A percentile compares a stretch with the other conserved stretches of the same genome.
Conservation (phyloP, 2,113 vertebrate species). For the Microcebus jonahi region DNA sequence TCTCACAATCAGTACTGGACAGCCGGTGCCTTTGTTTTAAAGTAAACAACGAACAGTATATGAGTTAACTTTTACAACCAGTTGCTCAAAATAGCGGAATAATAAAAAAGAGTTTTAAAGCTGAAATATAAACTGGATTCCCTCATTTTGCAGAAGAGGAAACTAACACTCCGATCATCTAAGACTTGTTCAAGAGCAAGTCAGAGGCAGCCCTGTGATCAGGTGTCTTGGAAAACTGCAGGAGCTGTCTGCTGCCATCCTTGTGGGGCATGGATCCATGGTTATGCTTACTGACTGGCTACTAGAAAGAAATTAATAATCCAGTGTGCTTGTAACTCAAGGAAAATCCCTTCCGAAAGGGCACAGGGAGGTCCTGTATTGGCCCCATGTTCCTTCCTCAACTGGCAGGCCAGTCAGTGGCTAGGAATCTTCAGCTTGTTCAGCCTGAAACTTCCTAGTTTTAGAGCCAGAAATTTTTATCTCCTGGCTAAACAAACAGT, state of each 20-base stretch:
- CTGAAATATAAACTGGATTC: background rate
- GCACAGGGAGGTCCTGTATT: background rate
- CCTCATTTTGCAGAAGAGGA: background rate
- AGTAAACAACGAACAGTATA: background rate
- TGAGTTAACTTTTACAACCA: constrained; percentile 27
- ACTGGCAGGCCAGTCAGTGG: background rate
- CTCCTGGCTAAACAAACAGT: background rate
- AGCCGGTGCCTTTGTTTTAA: background rate
- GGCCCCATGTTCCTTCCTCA: background rate
- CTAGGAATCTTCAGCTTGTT: background rate
- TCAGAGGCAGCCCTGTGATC: background rate
- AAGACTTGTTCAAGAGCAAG: background rate
- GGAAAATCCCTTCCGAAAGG: background rate
- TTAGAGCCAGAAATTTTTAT: background rate
- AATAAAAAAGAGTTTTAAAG: background rate
- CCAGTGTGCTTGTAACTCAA: background rate
- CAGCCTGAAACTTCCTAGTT: background rate
- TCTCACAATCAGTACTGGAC: background rate
- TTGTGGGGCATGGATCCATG: background rate
- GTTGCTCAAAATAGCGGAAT: constrained; percentile 22
- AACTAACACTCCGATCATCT: background rate
- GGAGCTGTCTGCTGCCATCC: background rate
- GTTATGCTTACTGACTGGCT: background rate
- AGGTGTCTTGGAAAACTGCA: background rate
- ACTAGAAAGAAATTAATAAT: background rate